Base-by-base conservation (phyloP, 1,140 invertebrate genomes). In the Euschistus heros region DNA sequence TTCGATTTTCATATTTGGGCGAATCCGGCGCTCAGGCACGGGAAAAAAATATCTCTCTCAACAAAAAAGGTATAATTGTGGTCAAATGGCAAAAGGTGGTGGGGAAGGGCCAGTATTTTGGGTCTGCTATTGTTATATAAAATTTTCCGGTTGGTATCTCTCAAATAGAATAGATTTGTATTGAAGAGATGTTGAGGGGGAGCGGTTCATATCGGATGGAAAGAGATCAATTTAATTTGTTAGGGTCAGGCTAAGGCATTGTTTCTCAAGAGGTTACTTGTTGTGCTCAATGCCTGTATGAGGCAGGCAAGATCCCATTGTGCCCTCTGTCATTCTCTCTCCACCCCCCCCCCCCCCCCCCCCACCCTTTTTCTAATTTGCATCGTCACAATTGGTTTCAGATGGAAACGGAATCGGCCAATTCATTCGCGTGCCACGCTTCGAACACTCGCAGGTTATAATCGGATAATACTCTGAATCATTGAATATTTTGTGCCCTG, bases 171-270 rank as follows among this genome's bases (percentile, higher is more conserved):
- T 57, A 57, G 54, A 24, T 57, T 57, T 57, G 18, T 57, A 57
- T 57, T 57, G n/a, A 22, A 50, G 47, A 50, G 20, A 22, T 18
- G 47, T 50, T 50, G 47, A 24, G 18, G 54, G 24, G 18, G 24
- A 24, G 24, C 15, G 24, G 2, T 57, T 57, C 54, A 57, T 57
- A 57, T 57, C 54, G 10, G 24, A 20, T 14, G 54, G 54, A 57
- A 57, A 57, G 54, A 57, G 54, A 57, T 57, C 54, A 57, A 22
- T 57, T 57, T 57, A 57, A 57, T 57, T 57, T 57, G 47, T 50
- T 50, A 22, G n/a, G 54, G 54, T 24, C 15, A 17, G 54, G 54
- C 20, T 20, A 26, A 22, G 18, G 18, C 54, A 24, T 57, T 57
- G 54, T 57, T 24, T 57, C 24, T 57, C 54, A 57, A 57, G 54